Evolutionary conservation across 1,140 invertebrate genomes (phyloP).

Genomic region (Listronotus bonariensis): DNA sequence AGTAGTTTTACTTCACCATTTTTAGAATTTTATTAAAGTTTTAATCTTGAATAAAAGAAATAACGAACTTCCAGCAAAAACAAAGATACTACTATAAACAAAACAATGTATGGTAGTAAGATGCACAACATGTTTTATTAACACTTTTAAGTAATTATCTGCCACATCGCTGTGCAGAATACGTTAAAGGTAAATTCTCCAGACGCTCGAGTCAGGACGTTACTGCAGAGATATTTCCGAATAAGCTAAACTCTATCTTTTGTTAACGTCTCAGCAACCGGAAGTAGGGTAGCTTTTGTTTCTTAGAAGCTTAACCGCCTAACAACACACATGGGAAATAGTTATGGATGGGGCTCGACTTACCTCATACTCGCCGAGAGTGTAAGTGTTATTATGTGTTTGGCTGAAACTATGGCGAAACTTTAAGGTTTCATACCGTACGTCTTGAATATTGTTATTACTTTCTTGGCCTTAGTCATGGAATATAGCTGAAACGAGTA

Average conservation of each 20-base stretch:
- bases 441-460: no score
- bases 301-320: conserved; percentile 14
- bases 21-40: no score
- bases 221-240: conserved; percentile 17
- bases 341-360: conserved; percentile 14
- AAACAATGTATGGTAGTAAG: no score
- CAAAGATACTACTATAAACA: no score
- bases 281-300: conserved; percentile 16
- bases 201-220: conserved; percentile 1
- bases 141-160: no score
- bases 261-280: conserved; percentile 18
- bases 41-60: no score
- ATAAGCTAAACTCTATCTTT: conserved; percentile 19
- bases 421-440: neutral
- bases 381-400: conserved; percentile 21
- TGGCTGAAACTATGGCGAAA: neutral
- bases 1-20: no score
- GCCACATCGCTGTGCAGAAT: no score
- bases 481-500: no score
- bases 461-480: no score
- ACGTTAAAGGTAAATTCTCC: conserved; percentile 6
- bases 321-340: conserved; percentile 22
- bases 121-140: no score
- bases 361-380: conserved; percentile 8
- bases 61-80: no score